Base-by-base conservation (phyloP, 2,888 invertebrate species). In the Hipparchia sbordonii region DNA sequence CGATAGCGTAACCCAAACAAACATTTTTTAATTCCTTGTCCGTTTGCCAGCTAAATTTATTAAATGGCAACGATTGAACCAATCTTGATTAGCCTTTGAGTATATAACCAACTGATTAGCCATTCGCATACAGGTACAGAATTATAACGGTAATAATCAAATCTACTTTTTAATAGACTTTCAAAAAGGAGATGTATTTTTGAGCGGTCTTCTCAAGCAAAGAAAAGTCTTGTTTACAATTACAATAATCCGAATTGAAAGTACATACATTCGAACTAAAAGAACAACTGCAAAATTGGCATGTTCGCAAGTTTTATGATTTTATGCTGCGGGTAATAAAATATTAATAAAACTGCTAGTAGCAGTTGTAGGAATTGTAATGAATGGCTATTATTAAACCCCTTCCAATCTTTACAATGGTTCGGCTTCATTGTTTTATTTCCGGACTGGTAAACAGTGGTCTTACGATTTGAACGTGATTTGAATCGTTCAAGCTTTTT, bases 331-430 rank as follows among this genome's bases (percentile, higher is more conserved):
- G 61, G 52, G 33, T 63, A 69, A 70, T 74, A 72, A 61, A 72
- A 62, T 74, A 66, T 56, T 65, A 65, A 71, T 66, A 66, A 71
- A 33, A 65, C 60, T 66, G 65, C 59, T 46, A 33, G 33, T 33
- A 52, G 33, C 51, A 33, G 65, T 65, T 33, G 65, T 65, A 65
- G 10, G 9, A 45, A 61, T 67, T 71, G 39, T 61, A 75, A 71
- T 63, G 60, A 73, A 72, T 67, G 67, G 59, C 48, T 72, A 67
- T 54, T 72, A 72, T 67, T 59, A 66, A 63, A 70, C 67, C 23
- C 68, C 56, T 72, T 70, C 63, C 69, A 39, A 39, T 39, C 39
- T 39, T 48, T 48, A 8, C 8, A 73, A 67, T 60, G 48, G 67
- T 9, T 9, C 7, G 46, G 9, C 56, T 56, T 65, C 65, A 65